Evolutionary conservation across 2,113 vertebrate species (phyloP).

Genomic region (Plestiodon gilberti): DNA sequence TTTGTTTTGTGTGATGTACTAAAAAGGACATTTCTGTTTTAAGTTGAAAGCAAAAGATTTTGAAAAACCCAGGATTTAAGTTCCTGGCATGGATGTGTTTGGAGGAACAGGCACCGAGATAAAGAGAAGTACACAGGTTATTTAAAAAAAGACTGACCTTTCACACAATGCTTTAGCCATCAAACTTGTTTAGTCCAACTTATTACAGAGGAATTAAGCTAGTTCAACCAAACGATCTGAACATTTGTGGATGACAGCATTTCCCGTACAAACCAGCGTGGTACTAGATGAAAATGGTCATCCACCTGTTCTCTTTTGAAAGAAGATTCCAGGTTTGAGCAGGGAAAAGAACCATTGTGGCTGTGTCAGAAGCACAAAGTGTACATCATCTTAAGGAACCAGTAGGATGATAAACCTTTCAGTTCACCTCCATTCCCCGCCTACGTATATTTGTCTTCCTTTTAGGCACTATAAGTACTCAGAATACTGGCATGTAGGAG

Average conservation of each 20-base stretch:
- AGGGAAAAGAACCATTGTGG: neutral
- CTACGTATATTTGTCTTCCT: conserved; percentile 47
- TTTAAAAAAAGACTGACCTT: rapidly evolving
- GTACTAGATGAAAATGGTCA: neutral
- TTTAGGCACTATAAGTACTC: conserved; percentile 75
- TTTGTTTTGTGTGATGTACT: conserved; percentile 38
- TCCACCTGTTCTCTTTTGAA: neutral
- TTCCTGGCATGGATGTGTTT: neutral
- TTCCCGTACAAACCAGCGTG: neutral
- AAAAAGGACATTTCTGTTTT: conserved; percentile 69
- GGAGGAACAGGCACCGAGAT: conserved; percentile 30
- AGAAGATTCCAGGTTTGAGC: neutral
- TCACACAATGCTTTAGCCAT: rapidly evolving
- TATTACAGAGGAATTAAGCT: neutral
- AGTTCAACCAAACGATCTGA: neutral
- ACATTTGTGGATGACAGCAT: neutral
- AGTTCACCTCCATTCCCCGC: conserved; percentile 65
- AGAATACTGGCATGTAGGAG: conserved; percentile 49
- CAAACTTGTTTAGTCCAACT: neutral
- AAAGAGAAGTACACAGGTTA: neutral
- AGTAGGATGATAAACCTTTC: conserved; percentile 44
- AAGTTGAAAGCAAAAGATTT: neutral
- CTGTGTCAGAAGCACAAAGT: neutral
- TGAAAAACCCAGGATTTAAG: neutral
- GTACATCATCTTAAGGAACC: neutral